These are phyloP conservation scores for Cydia strobilella DNA, from an alignment of 1,140 invertebrate genomes.

Conservation along the genomic window DNA sequence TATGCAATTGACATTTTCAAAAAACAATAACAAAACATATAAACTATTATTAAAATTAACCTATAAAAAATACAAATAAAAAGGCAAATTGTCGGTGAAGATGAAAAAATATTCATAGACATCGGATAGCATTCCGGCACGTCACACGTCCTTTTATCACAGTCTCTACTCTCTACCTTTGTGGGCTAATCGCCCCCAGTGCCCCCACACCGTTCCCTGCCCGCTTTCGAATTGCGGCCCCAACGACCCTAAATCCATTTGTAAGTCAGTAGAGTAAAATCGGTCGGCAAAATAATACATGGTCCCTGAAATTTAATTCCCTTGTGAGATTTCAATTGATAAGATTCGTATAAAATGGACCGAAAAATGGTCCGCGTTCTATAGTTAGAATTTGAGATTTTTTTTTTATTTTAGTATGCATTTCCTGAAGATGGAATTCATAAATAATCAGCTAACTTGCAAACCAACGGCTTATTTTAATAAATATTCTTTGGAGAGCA, in stretches of 20 bases:
- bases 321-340: neutral
- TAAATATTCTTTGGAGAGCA: too few species aligned
- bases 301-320: neutral
- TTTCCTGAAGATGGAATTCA: too few species aligned
- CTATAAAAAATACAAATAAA: too few species aligned
- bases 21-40: too few species aligned
- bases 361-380: neutral
- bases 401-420: too few species aligned
- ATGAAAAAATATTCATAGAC: slow-evolving; percentile 7
- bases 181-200: slow-evolving; percentile 8
- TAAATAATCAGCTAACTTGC: too few species aligned
- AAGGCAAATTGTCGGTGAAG: neutral
- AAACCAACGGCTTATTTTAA: too few species aligned
- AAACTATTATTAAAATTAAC: too few species aligned
- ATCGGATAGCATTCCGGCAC: slow-evolving; percentile 12
- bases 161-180: slow-evolving; percentile 10
- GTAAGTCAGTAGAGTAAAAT: slow-evolving; percentile 14
- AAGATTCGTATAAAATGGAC: neutral
- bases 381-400: too few species aligned
- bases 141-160: slow-evolving; percentile 23
- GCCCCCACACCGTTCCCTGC: neutral
- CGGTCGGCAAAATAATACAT: neutral
- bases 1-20: too few species aligned
- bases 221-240: slow-evolving; percentile 26
- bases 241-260: slow-evolving; percentile 19